Evolutionary conservation across 1,140 invertebrate genomes (phyloP).

Genomic region (Leptestheria dahalacensis): DNA sequence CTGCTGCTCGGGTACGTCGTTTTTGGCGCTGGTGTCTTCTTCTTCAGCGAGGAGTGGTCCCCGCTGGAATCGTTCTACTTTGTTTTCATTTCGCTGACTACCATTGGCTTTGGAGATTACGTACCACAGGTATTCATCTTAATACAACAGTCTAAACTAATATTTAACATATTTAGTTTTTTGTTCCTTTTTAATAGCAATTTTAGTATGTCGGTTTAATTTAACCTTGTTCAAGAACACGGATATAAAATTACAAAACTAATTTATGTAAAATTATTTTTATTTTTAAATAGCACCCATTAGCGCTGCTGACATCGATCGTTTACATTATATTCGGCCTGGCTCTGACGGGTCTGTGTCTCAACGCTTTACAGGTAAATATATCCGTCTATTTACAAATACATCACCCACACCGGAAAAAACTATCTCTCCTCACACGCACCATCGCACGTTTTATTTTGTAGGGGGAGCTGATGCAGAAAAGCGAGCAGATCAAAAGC

Average conservation of each 20-base stretch:
- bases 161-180: no score
- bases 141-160: neutral
- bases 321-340: constrained; percentile 86
- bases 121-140: constrained; percentile 47
- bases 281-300: no score
- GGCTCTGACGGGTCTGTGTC: constrained; percentile 89
- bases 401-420: no score
- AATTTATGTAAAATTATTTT: no score
- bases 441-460: no score
- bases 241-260: no score
- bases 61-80: constrained; percentile 86
- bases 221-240: no score
- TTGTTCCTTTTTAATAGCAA: no score
- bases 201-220: no score
- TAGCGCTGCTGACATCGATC: constrained; percentile 83
- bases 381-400: no score
- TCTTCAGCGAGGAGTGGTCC: constrained; percentile 61
- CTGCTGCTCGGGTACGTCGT: constrained; percentile 30
- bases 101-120: constrained; percentile 82
- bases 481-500: neutral
- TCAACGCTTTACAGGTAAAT: constrained; percentile 81
- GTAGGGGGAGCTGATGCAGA: neutral
- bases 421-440: no score
- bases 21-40: constrained; percentile 38
- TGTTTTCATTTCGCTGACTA: constrained; percentile 86